phyloP scores from a whole-genome alignment of 2,113 vertebrate species.

The Pelusios castaneus region DNA sequence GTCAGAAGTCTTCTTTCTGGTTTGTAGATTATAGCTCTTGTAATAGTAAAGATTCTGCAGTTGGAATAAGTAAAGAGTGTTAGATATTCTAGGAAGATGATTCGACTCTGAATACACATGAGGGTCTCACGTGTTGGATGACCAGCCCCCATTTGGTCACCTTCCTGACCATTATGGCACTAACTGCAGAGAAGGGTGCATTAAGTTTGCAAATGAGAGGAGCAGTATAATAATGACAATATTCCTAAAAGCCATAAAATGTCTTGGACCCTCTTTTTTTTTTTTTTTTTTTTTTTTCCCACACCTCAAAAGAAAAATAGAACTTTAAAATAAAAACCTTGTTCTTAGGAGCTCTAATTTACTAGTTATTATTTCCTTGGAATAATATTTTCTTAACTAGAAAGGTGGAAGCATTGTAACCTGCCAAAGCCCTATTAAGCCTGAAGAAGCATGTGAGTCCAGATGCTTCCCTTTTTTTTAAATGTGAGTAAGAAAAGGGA shows the following conservation, averaged over 20 bases:
- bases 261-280: neutral
- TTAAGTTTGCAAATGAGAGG: neutral
- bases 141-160: neutral
- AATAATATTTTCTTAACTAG: neutral
- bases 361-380: neutral
- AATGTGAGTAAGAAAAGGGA: too few species aligned
- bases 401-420: neutral
- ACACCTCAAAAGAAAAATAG: neutral
- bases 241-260: neutral
- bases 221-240: neutral
- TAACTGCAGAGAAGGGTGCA: neutral
- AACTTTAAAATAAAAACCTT: accelerated
- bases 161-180: neutral
- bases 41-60: neutral
- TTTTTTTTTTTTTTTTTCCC: accelerated
- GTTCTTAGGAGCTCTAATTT: neutral
- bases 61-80: neutral
- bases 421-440: neutral
- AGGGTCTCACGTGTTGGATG: neutral
- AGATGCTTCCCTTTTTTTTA: neutral
- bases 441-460: neutral
- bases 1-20: neutral
- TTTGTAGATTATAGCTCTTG: neutral
- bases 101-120: neutral
- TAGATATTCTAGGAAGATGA: neutral